A percentile compares a stretch with the other conserved stretches of the same genome.
These are phyloP conservation scores for Sebastiscus albofasciatus DNA, from an alignment of 2,797 vertebrate species.

Conservation along the genomic window DNA sequence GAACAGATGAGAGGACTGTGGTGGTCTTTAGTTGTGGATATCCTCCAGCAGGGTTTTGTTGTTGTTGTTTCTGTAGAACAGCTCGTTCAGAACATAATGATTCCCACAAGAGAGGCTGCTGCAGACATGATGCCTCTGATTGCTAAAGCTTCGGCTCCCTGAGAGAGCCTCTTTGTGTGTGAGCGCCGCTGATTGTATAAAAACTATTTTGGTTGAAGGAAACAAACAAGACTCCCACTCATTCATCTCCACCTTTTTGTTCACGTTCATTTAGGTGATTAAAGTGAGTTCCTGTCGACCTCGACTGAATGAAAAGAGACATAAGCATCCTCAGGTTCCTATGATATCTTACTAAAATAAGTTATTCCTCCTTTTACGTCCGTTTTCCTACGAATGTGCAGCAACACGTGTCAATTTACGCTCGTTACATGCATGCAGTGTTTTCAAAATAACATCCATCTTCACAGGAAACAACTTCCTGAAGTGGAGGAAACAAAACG, in stretches of 20 bases:
- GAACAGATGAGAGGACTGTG: neutral
- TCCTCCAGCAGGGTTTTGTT: neutral
- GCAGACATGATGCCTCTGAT: slow-evolving; percentile 30
- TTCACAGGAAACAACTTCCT: too few relatives aligned
- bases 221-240: neutral
- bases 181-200: slow-evolving; percentile 3
- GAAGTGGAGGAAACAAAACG: too few relatives aligned
- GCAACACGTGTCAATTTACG: too few relatives aligned
- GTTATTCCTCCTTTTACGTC: too few relatives aligned
- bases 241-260: neutral
- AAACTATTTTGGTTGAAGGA: neutral
- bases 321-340: neutral
- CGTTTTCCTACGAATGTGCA: too few relatives aligned
- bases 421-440: too few relatives aligned
- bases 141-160: slow-evolving; percentile 30
- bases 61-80: neutral
- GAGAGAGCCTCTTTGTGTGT: neutral
- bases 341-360: too few relatives aligned
- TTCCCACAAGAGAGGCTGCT: slow-evolving; percentile 23
- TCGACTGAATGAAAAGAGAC: neutral
- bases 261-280: neutral
- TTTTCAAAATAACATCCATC: too few relatives aligned
- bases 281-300: neutral
- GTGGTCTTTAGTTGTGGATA: neutral
- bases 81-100: slow-evolving; percentile 15